Conservation (phyloP, 2,797 vertebrate species). For the Eidolon dupreanum region DNA sequence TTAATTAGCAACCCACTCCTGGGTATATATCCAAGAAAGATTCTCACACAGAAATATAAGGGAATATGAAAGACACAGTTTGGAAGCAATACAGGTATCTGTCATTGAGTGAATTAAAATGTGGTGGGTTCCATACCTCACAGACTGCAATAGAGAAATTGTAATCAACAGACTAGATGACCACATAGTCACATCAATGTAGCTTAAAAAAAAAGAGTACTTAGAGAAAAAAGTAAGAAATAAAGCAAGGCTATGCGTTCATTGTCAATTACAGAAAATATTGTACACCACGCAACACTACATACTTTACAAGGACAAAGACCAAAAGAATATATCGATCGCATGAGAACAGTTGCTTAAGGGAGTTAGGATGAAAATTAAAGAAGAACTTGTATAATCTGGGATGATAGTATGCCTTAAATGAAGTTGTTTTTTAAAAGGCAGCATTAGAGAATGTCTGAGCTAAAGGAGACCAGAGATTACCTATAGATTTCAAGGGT, state of each 20-base stretch:
- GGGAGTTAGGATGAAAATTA: not conserved
- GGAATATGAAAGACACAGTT: slow-evolving; percentile 6
- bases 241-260: not conserved
- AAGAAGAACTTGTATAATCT: not conserved
- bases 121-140: not conserved
- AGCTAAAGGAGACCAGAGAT: not conserved
- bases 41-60: not conserved
- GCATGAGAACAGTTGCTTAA: not conserved
- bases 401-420: not conserved
- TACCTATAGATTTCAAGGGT: slow-evolving; percentile 29
- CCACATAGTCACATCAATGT: not conserved
- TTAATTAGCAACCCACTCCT: not conserved
- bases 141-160: not conserved
- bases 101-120: not conserved
- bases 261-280: slow-evolving; percentile 24
- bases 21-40: not conserved
- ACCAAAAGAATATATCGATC: not conserved
- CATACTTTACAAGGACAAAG: not conserved
- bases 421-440: not conserved
- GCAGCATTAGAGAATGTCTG: not conserved
- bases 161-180: slow-evolving; percentile 25
- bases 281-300: not conserved
- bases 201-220: not conserved
- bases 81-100: not conserved
- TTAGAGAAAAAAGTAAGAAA: not conserved